A percentile compares a stretch with the other conserved stretches of the same genome.
These are phyloP conservation scores for Drosophila ananassae DNA, from an alignment of 1,140 invertebrate genomes.

Conservation along the genomic window DNA sequence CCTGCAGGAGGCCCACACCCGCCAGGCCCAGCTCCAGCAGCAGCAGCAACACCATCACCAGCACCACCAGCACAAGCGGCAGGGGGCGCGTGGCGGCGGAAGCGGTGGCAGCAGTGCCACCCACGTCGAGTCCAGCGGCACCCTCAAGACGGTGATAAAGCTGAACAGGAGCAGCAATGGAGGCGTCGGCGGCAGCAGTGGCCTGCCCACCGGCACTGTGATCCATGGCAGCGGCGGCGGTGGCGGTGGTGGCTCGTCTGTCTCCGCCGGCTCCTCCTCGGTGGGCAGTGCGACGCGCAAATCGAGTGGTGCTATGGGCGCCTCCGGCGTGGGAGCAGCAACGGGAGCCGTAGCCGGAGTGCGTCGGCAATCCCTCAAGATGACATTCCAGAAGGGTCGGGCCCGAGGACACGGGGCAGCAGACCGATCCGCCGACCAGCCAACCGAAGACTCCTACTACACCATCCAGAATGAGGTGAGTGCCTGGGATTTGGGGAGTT, in stretches of 20 bases:
- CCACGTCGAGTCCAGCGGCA: slow-evolving; percentile 87
- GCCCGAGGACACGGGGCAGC: slow-evolving; percentile 86
- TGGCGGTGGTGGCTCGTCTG: slow-evolving; percentile 31
- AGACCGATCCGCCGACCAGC: slow-evolving; percentile 84
- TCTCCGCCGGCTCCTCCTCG: slow-evolving; percentile 69
- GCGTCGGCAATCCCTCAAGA: slow-evolving; percentile 88
- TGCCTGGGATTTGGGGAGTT: background rate
- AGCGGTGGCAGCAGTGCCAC: slow-evolving; percentile 77
- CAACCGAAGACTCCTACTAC: slow-evolving; percentile 88
- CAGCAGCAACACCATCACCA: slow-evolving; percentile 80
- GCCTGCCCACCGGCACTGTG: slow-evolving; percentile 63
- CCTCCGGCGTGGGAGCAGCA: slow-evolving; percentile 11
- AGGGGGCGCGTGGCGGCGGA: slow-evolving; percentile 61
- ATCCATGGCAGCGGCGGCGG: slow-evolving; percentile 41
- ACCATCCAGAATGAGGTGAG: slow-evolving; percentile 91
- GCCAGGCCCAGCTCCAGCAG: slow-evolving; percentile 54
- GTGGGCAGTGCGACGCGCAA: slow-evolving; percentile 64
- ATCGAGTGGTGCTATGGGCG: slow-evolving; percentile 34
- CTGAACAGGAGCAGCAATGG: slow-evolving; percentile 85
- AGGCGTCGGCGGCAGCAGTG: slow-evolving; percentile 38
- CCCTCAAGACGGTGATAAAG: slow-evolving; percentile 92
- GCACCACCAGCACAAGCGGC: slow-evolving; percentile 78
- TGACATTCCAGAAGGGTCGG: slow-evolving; percentile 91
- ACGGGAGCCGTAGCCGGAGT: slow-evolving; percentile 83
- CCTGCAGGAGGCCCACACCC: slow-evolving; percentile 83